phyloP scores from a whole-genome alignment of 2,888 invertebrate genomes.

The Meliscaeva auricollis region DNA sequence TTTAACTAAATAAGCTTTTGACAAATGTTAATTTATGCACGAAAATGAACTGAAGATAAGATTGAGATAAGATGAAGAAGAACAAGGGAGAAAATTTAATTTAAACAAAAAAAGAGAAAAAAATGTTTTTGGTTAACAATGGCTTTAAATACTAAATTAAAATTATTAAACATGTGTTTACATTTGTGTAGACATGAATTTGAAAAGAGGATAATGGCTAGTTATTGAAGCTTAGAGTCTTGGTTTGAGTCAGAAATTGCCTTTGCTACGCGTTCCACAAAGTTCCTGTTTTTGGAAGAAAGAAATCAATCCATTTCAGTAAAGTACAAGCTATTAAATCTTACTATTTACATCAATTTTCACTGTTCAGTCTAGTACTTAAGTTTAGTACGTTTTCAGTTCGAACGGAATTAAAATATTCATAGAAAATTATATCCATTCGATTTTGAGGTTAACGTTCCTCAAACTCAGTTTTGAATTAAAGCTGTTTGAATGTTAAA shows the following conservation, averaged over 20 bases:
- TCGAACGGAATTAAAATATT: too few species aligned
- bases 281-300: too few species aligned
- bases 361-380: too few species aligned
- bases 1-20: constrained; percentile 51
- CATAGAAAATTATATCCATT: too few species aligned
- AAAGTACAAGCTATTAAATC: too few species aligned
- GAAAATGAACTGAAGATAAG: constrained; percentile 49
- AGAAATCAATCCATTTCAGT: too few species aligned
- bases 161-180: constrained; percentile 31
- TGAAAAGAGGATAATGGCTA: background rate
- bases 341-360: too few species aligned
- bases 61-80: background rate
- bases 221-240: background rate
- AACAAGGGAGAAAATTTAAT: constrained; percentile 39
- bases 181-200: constrained; percentile 20
- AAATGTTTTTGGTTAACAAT: constrained; percentile 74
- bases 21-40: constrained; percentile 73
- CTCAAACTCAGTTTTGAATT: too few species aligned
- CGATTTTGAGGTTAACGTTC: too few species aligned
- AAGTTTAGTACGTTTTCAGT: too few species aligned
- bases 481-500: too few species aligned
- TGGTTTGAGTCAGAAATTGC: background rate
- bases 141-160: constrained; percentile 71
- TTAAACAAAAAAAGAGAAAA: constrained; percentile 20
- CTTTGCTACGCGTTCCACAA: too few species aligned